These are phyloP conservation scores for Psilanteris sp. DNA, from an alignment of 1,140 invertebrate genomes.

Conservation along the genomic window DNA sequence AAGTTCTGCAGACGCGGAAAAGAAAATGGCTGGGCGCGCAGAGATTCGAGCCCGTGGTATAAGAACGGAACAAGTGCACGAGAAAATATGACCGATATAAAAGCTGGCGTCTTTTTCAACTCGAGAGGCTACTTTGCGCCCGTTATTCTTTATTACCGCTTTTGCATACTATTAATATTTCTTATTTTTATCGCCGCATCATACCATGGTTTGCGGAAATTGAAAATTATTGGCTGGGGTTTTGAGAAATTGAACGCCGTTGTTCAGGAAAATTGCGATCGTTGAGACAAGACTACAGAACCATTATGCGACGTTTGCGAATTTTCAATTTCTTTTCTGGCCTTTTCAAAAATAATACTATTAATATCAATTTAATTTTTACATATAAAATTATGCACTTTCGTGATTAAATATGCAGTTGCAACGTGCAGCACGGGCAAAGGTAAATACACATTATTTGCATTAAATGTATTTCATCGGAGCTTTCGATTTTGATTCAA, in stretches of 20 bases:
- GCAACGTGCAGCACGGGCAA: too few species aligned
- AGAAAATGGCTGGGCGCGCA: slow-evolving; percentile 45
- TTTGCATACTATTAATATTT: slow-evolving; percentile 58
- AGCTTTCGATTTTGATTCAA: too few species aligned
- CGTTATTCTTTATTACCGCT: slow-evolving; percentile 53
- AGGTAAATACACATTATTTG: too few species aligned
- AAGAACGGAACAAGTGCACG: slow-evolving; percentile 33
- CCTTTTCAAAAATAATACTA: too few species aligned
- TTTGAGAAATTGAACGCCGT: slow-evolving; percentile 9
- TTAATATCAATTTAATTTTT: too few species aligned
- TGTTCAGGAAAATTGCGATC: background rate
- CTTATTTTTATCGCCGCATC: slow-evolving; percentile 31
- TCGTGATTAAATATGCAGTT: too few species aligned
- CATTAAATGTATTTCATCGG: too few species aligned
- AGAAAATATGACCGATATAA: slow-evolving; percentile 50
- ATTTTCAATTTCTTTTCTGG: too few species aligned
- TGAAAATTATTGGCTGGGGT: slow-evolving; percentile 18
- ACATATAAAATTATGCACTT: too few species aligned
- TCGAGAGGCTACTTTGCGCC: slow-evolving; percentile 44
- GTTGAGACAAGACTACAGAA: too few species aligned
- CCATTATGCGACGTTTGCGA: too few species aligned
- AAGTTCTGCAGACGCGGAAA: slow-evolving; percentile 46
- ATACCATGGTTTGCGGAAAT: slow-evolving; percentile 11
- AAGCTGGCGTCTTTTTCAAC: slow-evolving; percentile 43
- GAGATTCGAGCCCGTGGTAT: slow-evolving; percentile 38